These are phyloP conservation scores for Karalla daura DNA, from an alignment of 2,797 vertebrate genomes.

Conservation along the genomic window DNA sequence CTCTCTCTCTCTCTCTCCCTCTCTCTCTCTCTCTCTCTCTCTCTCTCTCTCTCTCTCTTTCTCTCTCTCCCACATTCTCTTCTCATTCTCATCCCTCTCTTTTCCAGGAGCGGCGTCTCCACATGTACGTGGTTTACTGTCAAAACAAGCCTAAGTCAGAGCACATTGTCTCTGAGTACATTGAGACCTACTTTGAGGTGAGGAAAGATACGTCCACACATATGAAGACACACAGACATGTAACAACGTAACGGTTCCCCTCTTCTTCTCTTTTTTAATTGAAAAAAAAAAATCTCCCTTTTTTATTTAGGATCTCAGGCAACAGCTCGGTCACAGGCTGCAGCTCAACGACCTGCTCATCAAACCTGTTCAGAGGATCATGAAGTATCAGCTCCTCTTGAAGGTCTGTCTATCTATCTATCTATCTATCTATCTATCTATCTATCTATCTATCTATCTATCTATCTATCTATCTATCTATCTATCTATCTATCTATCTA, in stretches of 20 bases:
- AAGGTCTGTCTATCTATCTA: slow-evolving; percentile 84
- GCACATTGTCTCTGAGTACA: slow-evolving; percentile 96
- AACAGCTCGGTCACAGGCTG: slow-evolving; percentile 93
- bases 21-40: background rate
- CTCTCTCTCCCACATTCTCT: background rate
- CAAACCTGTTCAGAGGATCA: slow-evolving; percentile 99
- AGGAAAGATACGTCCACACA: too few species aligned
- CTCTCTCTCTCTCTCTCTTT: background rate
- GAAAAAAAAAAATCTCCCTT: background rate
- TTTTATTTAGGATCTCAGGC: slow-evolving; percentile 88
- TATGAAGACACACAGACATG: too few species aligned
- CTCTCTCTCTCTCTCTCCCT: background rate
- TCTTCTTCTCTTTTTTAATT: background rate
- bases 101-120: slow-evolving; percentile 92
- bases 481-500: slow-evolving; percentile 56
- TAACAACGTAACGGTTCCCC: too few species aligned
- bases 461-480: slow-evolving; percentile 57
- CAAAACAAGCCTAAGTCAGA: slow-evolving; percentile 99
- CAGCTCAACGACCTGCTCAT: slow-evolving; percentile 96
- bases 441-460: slow-evolving; percentile 51
- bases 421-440: background rate
- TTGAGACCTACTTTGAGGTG: slow-evolving; percentile 98
- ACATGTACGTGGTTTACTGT: slow-evolving; percentile 99
- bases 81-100: background rate
- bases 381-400: slow-evolving; percentile 96